Evolutionary conservation across 2,113 vertebrate species (phyloP).

Genomic region (Notechis scutatus): DNA sequence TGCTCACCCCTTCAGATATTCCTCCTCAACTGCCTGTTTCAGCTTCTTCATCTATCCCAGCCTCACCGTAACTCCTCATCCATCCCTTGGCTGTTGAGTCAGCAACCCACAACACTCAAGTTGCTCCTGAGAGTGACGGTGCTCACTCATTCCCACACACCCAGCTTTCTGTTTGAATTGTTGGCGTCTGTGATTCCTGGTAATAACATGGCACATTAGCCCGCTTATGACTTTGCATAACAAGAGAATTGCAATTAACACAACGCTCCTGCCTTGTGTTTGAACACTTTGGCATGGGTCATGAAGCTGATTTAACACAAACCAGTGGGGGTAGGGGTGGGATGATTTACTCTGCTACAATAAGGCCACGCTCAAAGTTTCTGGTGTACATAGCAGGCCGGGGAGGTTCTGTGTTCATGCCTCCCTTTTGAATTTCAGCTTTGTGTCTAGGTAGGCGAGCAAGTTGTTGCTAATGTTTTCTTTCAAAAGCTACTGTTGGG

Average conservation of each 20-base stretch:
- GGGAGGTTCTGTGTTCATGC: no score
- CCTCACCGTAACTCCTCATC: not conserved
- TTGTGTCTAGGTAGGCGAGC: fast-evolving
- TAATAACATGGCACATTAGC: slow-evolving; percentile 64
- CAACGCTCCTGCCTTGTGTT: slow-evolving; percentile 20
- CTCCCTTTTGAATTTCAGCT: not conserved
- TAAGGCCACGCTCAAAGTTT: not conserved
- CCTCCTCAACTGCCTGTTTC: not conserved
- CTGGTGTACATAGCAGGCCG: not conserved
- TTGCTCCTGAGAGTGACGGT: not conserved
- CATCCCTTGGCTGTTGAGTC: not conserved
- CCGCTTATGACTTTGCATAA: slow-evolving; percentile 55
- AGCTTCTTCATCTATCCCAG: not conserved
- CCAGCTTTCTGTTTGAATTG: slow-evolving; percentile 1
- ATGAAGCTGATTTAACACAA: slow-evolving; percentile 21
- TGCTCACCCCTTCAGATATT: not conserved
- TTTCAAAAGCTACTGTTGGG: not conserved
- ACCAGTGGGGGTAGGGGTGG: not conserved
- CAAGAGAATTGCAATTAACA: slow-evolving; percentile 59
- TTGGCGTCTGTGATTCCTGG: slow-evolving; percentile 37
- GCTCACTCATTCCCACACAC: not conserved
- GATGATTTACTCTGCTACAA: slow-evolving; percentile 21
- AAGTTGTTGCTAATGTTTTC: not conserved
- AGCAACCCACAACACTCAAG: not conserved
- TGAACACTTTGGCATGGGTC: slow-evolving; percentile 44